Base-by-base conservation (phyloP, 1,140 invertebrate species). In the Stegodyphus mimosarum region DNA sequence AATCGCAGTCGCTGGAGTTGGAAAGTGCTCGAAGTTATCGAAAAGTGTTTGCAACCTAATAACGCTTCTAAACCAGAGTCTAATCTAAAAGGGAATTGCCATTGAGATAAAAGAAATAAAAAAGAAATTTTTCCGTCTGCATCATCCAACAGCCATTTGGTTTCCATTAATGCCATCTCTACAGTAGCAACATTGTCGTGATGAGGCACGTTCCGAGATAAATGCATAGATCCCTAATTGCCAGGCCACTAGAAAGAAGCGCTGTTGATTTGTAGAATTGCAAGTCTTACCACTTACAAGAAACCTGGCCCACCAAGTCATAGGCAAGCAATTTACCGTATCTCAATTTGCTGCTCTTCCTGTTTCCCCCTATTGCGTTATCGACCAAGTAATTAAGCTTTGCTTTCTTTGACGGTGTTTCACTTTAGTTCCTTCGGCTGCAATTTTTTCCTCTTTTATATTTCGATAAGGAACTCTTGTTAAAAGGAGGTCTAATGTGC, bases 281-380 rank as follows among this genome's bases (percentile, higher is more conserved):
- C 77, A 79, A 70, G 66, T 55, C 77, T 79, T 79, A 33, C 77
- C 77, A 79, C 77, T 79, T 77, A 76, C 53, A 66, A n/a, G 18
- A 63, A 67, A 51, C 66, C 66, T 15, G 60, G 75, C 75, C 75
- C 75, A 77, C 75, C 33, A 33, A 33, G 49, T n/a, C 60, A 64
- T 49, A 60, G 74, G 48, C 18, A 76, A 76, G 55, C 64, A 53
- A 66, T 76, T 76, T 76, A 64, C 74, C 74, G 74, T 77, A 77
- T 33, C 33, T 77, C 75, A 77, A 77, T 77, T 77, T 66, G 75
- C 75, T 67, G 52, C 49, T 67, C 60, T 77, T 51, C 75, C 75
- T 48, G 60, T 77, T 77, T 50, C 67, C 67, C 67, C 60, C 48
- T 77, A 77, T 77, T 63, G 60, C 33, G 33, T 33, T 33, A 33